A percentile compares a stretch with the other conserved stretches of the same genome.
These are phyloP conservation scores for Bombus affinis DNA, from an alignment of 1,140 invertebrate species.

Conservation along the genomic window DNA sequence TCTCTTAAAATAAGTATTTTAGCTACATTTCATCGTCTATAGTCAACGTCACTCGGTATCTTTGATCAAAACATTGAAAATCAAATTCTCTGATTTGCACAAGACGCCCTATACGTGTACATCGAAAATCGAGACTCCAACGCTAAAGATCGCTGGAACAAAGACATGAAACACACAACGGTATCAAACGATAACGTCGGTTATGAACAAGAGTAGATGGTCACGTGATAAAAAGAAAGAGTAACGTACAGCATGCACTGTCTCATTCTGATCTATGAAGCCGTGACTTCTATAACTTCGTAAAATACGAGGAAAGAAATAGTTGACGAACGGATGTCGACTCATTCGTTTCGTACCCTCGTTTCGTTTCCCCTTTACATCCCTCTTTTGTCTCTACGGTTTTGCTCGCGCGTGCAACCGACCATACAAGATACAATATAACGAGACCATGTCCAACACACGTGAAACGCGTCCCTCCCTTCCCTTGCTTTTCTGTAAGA, in stretches of 20 bases:
- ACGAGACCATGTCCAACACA: conserved; percentile 30
- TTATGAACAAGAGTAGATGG: conserved; percentile 23
- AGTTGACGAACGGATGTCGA: conserved; percentile 60
- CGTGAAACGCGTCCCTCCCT: background rate
- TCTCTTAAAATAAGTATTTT: too few relatives aligned
- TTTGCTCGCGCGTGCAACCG: conserved; percentile 3
- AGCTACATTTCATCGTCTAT: too few relatives aligned
- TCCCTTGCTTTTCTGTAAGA: background rate
- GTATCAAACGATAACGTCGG: background rate
- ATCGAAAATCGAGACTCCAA: background rate
- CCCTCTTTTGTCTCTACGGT: background rate
- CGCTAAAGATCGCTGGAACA: background rate
- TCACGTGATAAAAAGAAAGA: conserved; percentile 40
- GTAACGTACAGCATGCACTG: conserved; percentile 49
- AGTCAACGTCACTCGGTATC: too few relatives aligned
- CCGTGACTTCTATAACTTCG: conserved; percentile 73
- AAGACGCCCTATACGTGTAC: background rate
- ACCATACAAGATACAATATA: conserved; percentile 12
- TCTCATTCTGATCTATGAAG: conserved; percentile 65
- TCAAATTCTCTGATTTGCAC: background rate
- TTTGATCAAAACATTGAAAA: too few relatives aligned
- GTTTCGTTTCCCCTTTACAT: conserved; percentile 19
- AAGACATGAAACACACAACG: background rate
- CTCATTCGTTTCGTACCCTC: conserved; percentile 64
- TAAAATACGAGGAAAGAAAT: conserved; percentile 75